Percentiles rank a stretch among this genome's conserved stretches.
These are phyloP conservation scores for Hippocampus comes DNA, from an alignment of 2,113 vertebrate species.

Conservation along the genomic window DNA sequence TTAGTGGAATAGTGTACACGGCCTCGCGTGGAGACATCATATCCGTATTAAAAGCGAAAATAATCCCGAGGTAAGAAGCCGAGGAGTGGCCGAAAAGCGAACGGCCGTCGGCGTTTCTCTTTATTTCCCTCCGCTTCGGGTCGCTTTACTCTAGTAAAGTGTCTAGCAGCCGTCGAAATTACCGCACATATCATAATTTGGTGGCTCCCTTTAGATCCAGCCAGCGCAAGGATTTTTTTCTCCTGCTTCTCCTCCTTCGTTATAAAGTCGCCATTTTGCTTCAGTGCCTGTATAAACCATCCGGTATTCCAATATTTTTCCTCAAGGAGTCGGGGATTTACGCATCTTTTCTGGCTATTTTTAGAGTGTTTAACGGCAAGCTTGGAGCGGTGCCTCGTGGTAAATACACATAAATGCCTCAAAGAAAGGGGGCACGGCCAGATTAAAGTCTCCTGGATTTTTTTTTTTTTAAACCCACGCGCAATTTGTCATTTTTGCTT, in stretches of 20 bases:
- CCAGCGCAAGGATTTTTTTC: conserved; percentile 72
- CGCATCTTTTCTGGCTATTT: conserved; percentile 44
- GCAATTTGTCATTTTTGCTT: background rate
- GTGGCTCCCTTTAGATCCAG: conserved; percentile 70
- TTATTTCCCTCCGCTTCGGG: conserved; percentile 58
- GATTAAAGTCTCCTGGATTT: conserved; percentile 62
- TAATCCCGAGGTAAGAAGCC: conserved; percentile 74
- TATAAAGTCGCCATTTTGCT: conserved; percentile 97
- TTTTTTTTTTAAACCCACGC: conserved; percentile 27
- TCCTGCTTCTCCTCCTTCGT: conserved; percentile 79
- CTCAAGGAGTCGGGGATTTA: conserved; percentile 55
- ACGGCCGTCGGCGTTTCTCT: conserved; percentile 35
- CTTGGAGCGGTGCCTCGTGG: conserved; percentile 66
- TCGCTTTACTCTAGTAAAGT: conserved; percentile 63
- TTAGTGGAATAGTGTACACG: conserved; percentile 74
- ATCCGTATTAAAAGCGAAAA: conserved; percentile 64
- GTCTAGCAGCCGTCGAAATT: conserved; percentile 61
- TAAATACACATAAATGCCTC: conserved; percentile 72
- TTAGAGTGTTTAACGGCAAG: conserved; percentile 55
- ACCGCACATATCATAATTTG: conserved; percentile 69
- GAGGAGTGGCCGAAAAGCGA: conserved; percentile 49
- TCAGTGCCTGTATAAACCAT: conserved; percentile 80
- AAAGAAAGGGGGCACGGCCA: conserved; percentile 52
- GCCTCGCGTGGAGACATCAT: conserved; percentile 66
- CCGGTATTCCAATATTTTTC: conserved; percentile 72